Evolutionary conservation across 2,113 vertebrate species (phyloP), one percentile per base, ranked within the genome.

Genomic region (Indicator maculatus): DNA sequence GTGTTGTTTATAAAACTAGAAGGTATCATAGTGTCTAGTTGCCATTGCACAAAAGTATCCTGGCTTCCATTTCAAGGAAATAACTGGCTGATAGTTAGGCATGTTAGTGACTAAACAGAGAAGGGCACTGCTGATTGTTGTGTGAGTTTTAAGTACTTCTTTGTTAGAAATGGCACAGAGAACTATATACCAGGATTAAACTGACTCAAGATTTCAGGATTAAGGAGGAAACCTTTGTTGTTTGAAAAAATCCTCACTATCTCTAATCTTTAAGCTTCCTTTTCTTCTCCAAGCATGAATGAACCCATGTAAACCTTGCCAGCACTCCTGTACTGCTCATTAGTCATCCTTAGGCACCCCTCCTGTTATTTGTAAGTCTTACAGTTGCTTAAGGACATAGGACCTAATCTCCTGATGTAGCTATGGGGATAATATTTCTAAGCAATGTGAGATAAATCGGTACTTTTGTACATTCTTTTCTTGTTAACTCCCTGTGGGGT

Each of bases 401-500:
- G 26, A 72, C 15, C 21, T 79, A 39, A 60, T 44, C 65, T 76
- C 28, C 31, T 11, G 17, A 12, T 79, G 67, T 39, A 63, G 36
- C 16, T 73, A n/a, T 55, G 24, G 12, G 39, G 45, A 33, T 63
- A 64, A 55, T 20, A 59, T 38, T 56, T 85, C 60, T 85, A 31
- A 47, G 38, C 28, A 44, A 8, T 7, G 30, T 16, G 41, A 93
- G 45, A 61, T 60, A 70, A 36, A 36, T 82, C 81, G 79, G 21
- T 64, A 3, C 24, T 12, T 74, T 56, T 2, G 0, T 23, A 3
- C 0, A 0, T 23, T 67, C 30, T 72, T 24, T 83, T 66, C 71
- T 74, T 89, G 50, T 61, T 58, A 31, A 41, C 16, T 63, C n/a
- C 5, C 8, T 12, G 11, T n/a, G 66, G 17, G 24, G 21, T 18